phyloP scores from a whole-genome alignment of 2,113 vertebrate genomes.

The Perognathus longimembris region DNA sequence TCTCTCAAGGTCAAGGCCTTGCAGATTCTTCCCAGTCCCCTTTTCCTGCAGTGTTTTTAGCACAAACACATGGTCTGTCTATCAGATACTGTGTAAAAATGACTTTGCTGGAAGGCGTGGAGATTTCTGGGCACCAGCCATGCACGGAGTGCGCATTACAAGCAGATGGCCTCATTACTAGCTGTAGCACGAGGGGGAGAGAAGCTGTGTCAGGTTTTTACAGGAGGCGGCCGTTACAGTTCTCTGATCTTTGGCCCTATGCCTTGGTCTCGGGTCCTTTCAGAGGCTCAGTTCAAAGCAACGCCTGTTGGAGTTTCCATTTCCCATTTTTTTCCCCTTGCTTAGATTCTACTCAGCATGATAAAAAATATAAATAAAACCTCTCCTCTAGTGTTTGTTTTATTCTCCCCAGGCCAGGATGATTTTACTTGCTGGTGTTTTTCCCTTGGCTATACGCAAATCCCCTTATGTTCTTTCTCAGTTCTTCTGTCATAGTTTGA shows the following conservation, averaged over 20 bases:
- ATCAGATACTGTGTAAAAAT: conserved; percentile 80
- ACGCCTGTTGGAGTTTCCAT: background rate
- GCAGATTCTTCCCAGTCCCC: conserved; percentile 31
- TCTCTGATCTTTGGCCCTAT: background rate
- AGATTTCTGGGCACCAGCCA: conserved; percentile 74
- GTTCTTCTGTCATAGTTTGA: background rate
- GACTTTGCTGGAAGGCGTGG: conserved; percentile 78
- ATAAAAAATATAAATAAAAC: conserved; percentile 15
- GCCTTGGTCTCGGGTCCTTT: background rate
- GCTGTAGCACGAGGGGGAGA: conserved; percentile 51
- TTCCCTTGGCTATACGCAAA: background rate
- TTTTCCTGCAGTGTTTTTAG: conserved; percentile 74
- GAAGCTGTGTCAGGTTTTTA: conserved; percentile 44
- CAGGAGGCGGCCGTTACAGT: background rate
- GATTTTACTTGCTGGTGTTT: conserved; percentile 30
- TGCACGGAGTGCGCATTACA: conserved; percentile 61
- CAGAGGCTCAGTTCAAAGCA: conserved; percentile 6
- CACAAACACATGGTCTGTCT: conserved; percentile 80
- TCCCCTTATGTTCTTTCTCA: background rate
- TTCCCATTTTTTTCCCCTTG: background rate
- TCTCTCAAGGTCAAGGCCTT: conserved; percentile 69
- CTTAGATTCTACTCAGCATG: background rate
- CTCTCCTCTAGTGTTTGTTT: background rate
- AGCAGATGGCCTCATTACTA: conserved; percentile 80
- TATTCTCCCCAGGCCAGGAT: background rate